Base-by-base conservation (phyloP, 2,888 invertebrate genomes). In the Linhomoeus sp. region DNA sequence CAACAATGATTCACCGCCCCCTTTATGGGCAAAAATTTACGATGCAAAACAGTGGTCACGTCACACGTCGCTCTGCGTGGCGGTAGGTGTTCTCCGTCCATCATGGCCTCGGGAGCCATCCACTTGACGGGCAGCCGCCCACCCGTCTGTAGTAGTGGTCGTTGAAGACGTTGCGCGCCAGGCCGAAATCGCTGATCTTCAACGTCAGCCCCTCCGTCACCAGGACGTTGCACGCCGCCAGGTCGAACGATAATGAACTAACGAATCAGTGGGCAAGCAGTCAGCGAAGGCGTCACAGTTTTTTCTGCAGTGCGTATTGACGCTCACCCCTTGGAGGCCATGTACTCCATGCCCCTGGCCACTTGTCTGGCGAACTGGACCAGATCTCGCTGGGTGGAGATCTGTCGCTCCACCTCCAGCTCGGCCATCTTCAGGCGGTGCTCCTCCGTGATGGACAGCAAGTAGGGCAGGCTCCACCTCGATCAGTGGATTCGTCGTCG, bases 21-120 rank as follows among this genome's bases (percentile, higher is more conserved):
- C n/a, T n/a, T n/a, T n/a, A n/a, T n/a, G n/a, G n/a, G n/a, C n/a
- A n/a, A n/a, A n/a, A n/a, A n/a, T n/a, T n/a, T n/a, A n/a, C n/a
- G n/a, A n/a, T n/a, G n/a, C 9, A 43, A 12, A 12, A 29, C 3
- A 5, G 20, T 19, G 22, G 3, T 26, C 38, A 17, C 29, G 24
- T 43, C 12, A 84, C 78, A 74, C 72, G 57, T 73, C 73, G 55
- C 71, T 71, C 53, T 72, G 68, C 12, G 68, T 64, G 2, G 73
- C 92, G n/a, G n/a, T n/a, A n/a, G n/a, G n/a, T n/a, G n/a, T n/a
- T n/a, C n/a, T n/a, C n/a, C 17, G 62, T 90, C 84, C 66, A 87
- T 88, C 33, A 97, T 71, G 0, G 94, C 87, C 68, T 97, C 97
- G 0, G 92, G 88, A 1, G 94, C 90, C 97, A 97, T 94, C 94